Conservation (phyloP, 2,113 vertebrate species). For the Nothobranchius kuhntae region DNA sequence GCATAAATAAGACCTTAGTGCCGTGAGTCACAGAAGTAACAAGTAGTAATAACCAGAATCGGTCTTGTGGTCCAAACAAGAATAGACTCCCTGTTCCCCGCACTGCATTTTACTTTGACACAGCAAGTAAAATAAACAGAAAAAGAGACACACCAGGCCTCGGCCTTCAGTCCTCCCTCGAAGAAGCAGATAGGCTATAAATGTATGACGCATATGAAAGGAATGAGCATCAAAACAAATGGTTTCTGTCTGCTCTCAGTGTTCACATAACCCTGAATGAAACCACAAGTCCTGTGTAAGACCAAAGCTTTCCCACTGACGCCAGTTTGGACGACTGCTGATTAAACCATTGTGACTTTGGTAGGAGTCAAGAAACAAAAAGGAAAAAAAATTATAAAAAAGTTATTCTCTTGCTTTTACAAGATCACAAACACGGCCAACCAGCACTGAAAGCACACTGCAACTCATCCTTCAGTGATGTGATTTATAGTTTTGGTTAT, state of each 20-base stretch:
- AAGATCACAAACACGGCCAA: slow-evolving; percentile 38
- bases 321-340: slow-evolving; percentile 62
- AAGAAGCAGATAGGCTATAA: slow-evolving; percentile 53
- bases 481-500: neutral
- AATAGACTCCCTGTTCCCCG: slow-evolving; percentile 38
- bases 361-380: slow-evolving; percentile 53
- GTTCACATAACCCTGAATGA: slow-evolving; percentile 60
- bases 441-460: neutral
- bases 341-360: slow-evolving; percentile 70
- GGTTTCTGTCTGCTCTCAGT: slow-evolving; percentile 55
- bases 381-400: slow-evolving; percentile 61
- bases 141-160: slow-evolving; percentile 29
- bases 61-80: slow-evolving; percentile 49
- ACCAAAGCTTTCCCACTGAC: slow-evolving; percentile 67
- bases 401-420: slow-evolving; percentile 20
- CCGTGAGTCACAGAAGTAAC: slow-evolving; percentile 16
- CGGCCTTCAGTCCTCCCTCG: slow-evolving; percentile 16
- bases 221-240: slow-evolving; percentile 69
- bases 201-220: slow-evolving; percentile 63
- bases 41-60: slow-evolving; percentile 36
- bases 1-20: slow-evolving; percentile 45
- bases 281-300: slow-evolving; percentile 68
- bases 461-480: neutral
- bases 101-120: slow-evolving; percentile 25
- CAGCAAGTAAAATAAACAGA: slow-evolving; percentile 25